Evolutionary conservation across 2,113 vertebrate genomes (phyloP).

Genomic region (Tyrannus savana): DNA sequence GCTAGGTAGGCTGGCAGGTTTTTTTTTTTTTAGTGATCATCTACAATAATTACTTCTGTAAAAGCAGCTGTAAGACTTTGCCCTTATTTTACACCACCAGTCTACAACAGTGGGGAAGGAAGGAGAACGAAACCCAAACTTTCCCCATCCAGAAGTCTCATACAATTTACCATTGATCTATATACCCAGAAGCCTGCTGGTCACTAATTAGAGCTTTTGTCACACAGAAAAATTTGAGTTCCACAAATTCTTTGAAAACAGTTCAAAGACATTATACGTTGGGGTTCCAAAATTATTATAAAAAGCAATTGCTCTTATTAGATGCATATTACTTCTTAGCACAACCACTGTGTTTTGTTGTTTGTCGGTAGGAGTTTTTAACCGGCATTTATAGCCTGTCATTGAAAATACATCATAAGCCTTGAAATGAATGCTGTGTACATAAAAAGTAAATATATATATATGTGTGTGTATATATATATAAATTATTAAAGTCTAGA

Average conservation of each 20-base stretch:
- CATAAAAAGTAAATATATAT: not conserved
- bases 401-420: not conserved
- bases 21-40: not conserved
- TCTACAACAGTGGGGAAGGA: not conserved
- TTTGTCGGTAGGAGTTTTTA: not conserved
- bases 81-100: not conserved
- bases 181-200: not conserved
- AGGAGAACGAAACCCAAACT: not conserved
- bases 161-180: not conserved
- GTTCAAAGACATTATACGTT: not conserved
- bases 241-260: not conserved
- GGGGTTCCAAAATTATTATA: not conserved
- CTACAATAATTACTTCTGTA: not conserved
- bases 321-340: not conserved
- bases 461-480: too few species aligned
- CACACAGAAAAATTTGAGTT: not conserved
- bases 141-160: not conserved
- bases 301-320: not conserved
- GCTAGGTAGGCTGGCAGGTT: not conserved
- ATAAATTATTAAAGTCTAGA: conserved; percentile 23
- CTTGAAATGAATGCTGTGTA: not conserved
- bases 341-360: not conserved
- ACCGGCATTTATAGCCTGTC: not conserved
- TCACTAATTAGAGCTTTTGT: not conserved
- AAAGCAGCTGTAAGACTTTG: not conserved